phyloP scores from a whole-genome alignment of 1,140 invertebrate species.

The Drosophila ambigua region DNA sequence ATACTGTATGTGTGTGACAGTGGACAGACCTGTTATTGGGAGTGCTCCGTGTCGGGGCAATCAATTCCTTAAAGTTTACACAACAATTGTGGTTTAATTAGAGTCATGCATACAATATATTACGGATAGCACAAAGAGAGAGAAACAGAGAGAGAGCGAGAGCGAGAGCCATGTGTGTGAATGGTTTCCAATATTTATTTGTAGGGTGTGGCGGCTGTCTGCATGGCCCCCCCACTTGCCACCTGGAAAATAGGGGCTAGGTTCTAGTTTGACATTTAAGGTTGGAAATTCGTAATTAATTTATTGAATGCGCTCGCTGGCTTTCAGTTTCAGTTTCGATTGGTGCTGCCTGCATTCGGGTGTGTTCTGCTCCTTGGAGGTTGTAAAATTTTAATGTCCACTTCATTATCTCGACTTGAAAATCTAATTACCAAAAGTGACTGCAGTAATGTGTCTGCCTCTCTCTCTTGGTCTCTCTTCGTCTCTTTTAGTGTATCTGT shows the following conservation, averaged over 20 bases:
- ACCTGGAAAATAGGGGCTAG: slow-evolving; percentile 51
- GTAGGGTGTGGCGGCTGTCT: slow-evolving; percentile 32
- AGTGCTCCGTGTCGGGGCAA: slow-evolving; percentile 40
- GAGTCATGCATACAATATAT: slow-evolving; percentile 51
- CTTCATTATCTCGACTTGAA: slow-evolving; percentile 70
- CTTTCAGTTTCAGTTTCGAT: slow-evolving; percentile 45
- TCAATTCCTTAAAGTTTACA: slow-evolving; percentile 61
- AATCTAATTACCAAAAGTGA: slow-evolving; percentile 81
- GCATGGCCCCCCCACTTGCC: neutral
- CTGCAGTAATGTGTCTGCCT: slow-evolving; percentile 43
- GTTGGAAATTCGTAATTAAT: slow-evolving; percentile 70
- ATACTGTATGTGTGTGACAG: too few species aligned
- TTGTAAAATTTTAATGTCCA: slow-evolving; percentile 80
- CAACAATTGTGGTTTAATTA: slow-evolving; percentile 71
- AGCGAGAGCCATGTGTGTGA: slow-evolving; percentile 29
- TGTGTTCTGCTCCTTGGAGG: slow-evolving; percentile 38
- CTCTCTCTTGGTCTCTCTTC: slow-evolving; percentile 19
- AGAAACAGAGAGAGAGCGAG: neutral
- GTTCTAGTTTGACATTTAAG: slow-evolving; percentile 51
- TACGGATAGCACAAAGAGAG: slow-evolving; percentile 30
- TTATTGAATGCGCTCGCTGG: slow-evolving; percentile 65
- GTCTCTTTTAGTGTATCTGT: neutral
- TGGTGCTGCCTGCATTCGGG: neutral
- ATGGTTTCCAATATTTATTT: slow-evolving; percentile 53
- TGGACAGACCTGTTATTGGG: too few species aligned